phyloP scores from a whole-genome alignment of 2,797 vertebrate genomes.

The Corythornis leucogaster region DNA sequence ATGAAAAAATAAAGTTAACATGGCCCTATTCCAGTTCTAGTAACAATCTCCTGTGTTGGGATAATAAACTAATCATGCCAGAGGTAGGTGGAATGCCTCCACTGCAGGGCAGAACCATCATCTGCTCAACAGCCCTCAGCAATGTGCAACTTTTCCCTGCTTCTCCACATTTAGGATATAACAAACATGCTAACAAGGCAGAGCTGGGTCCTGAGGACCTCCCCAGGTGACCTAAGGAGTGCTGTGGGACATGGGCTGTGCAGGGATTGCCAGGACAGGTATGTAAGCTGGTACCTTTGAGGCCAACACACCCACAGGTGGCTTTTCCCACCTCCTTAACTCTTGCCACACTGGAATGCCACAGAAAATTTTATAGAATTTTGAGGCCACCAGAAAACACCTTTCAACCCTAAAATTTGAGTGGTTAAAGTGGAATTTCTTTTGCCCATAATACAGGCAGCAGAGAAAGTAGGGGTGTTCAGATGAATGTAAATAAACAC shows the following conservation, averaged over 20 bases:
- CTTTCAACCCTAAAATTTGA: background rate
- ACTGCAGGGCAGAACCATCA: background rate
- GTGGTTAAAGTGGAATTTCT: background rate
- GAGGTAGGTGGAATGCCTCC: background rate
- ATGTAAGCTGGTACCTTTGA: background rate
- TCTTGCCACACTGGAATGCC: background rate
- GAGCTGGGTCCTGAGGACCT: background rate
- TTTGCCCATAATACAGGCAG: background rate
- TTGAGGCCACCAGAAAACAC: background rate
- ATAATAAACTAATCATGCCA: background rate
- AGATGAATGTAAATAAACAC: background rate
- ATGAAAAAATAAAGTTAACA: constrained; percentile 25
- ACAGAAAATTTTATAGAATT: background rate
- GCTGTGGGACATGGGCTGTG: too few relatives aligned
- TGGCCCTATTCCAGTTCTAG: background rate
- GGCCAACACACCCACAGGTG: background rate
- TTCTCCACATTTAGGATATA: background rate
- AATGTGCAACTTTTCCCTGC: fast-evolving
- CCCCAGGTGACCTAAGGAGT: background rate
- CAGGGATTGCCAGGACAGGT: background rate
- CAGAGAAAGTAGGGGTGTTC: background rate
- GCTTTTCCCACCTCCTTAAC: background rate
- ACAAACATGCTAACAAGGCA: background rate
- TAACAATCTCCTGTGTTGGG: background rate
- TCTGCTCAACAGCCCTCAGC: background rate